Percentiles rank a stretch among this genome's conserved stretches.
phyloP scores from a whole-genome alignment of 1,140 invertebrate species.

The Ostrea denselamellosa region DNA sequence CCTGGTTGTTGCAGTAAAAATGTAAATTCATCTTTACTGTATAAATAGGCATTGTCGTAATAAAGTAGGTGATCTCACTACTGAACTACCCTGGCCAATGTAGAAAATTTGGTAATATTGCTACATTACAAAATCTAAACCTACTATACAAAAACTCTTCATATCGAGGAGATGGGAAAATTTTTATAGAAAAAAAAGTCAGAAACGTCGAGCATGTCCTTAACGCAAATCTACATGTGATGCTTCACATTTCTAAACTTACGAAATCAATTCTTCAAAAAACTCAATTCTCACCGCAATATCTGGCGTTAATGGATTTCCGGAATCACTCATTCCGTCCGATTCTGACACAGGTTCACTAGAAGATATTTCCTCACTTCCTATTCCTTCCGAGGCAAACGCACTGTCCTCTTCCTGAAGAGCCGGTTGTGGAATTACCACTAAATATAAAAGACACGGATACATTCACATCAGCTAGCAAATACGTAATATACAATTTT shows the following conservation, averaged over 20 bases:
- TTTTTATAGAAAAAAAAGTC: too few relatives aligned
- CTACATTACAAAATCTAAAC: too few relatives aligned
- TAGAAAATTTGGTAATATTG: too few relatives aligned
- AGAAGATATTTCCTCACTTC: conserved; percentile 30
- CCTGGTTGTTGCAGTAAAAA: too few relatives aligned
- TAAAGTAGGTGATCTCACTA: too few relatives aligned
- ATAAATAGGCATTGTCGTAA: too few relatives aligned
- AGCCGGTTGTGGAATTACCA: conserved; percentile 41
- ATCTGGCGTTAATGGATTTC: conserved; percentile 56
- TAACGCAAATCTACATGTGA: too few relatives aligned
- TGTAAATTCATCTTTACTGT: too few relatives aligned
- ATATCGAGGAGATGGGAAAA: too few relatives aligned
- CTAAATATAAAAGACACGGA: conserved; percentile 38
- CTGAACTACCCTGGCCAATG: too few relatives aligned
- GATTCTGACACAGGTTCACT: conserved; percentile 39
- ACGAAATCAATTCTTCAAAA: not conserved
- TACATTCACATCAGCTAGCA: not conserved
- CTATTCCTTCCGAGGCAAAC: conserved; percentile 45
- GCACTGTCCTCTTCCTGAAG: conserved; percentile 54
- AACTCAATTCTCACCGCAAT: conserved; percentile 16
- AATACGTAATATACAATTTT: not conserved
- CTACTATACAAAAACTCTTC: too few relatives aligned
- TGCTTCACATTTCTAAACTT: not conserved
- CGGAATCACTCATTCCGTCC: conserved; percentile 58
- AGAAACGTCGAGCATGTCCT: too few relatives aligned